phyloP scores from a whole-genome alignment of 2,113 vertebrate species.

The Gambusia affinis region DNA sequence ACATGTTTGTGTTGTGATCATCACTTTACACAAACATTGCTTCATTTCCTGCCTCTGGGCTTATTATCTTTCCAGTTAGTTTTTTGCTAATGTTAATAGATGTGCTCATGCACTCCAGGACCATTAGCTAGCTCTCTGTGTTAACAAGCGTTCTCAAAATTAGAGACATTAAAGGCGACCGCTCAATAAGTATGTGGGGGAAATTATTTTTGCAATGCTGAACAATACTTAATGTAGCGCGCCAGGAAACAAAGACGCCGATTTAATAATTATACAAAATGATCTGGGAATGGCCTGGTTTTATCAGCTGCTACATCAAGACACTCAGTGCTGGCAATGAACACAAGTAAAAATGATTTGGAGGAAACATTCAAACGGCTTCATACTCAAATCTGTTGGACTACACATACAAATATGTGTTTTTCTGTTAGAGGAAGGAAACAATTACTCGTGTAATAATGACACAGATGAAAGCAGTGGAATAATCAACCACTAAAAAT shows the following conservation, averaged over 20 bases:
- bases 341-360: conserved; percentile 26
- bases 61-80: conserved; percentile 81
- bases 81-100: conserved; percentile 76
- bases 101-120: conserved; percentile 72
- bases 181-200: conserved; percentile 65
- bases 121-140: conserved; percentile 72
- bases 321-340: conserved; percentile 12
- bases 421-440: neutral
- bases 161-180: conserved; percentile 62
- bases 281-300: conserved; percentile 36
- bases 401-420: neutral
- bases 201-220: conserved; percentile 64
- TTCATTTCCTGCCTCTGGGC: conserved; percentile 69
- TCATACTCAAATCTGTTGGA: conserved; percentile 1
- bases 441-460: neutral
- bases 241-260: conserved; percentile 40
- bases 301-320: conserved; percentile 26
- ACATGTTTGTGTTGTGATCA: conserved; percentile 66
- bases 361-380: conserved; percentile 1
- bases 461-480: neutral
- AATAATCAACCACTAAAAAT: conserved; percentile 1
- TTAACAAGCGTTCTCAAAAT: conserved; percentile 70
- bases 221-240: conserved; percentile 64
- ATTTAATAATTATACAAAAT: conserved; percentile 55
- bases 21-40: conserved; percentile 64